A percentile compares a stretch with the other conserved stretches of the same genome.
Conservation (phyloP, 2,888 invertebrate species). For the Timandra comae region DNA sequence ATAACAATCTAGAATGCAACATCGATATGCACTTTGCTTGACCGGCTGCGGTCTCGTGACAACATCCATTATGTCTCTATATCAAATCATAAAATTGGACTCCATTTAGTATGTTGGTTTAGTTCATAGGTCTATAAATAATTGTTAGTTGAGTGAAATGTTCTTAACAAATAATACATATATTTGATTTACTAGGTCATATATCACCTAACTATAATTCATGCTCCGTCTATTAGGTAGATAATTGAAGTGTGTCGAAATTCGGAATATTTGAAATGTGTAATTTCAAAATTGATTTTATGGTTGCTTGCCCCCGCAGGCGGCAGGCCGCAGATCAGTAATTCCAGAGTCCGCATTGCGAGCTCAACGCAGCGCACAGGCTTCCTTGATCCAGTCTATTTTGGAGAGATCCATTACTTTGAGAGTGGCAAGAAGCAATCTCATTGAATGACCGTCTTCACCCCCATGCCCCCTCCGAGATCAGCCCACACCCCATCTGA, state of each 20-base stretch:
- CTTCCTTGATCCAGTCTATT: slow-evolving; percentile 74
- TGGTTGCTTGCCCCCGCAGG: slow-evolving; percentile 20
- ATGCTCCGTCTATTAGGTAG: not conserved
- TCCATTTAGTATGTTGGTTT: no score
- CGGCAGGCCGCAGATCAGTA: slow-evolving; percentile 18
- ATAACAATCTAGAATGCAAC: slow-evolving; percentile 29
- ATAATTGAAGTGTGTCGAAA: not conserved
- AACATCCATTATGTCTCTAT: slow-evolving; percentile 19
- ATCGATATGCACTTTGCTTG: slow-evolving; percentile 41
- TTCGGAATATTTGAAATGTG: not conserved
- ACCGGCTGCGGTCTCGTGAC: slow-evolving; percentile 30
- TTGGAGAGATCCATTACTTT: slow-evolving; percentile 75
- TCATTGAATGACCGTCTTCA: slow-evolving; percentile 76
- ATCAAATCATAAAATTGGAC: not conserved
- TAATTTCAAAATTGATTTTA: slow-evolving; percentile 9
- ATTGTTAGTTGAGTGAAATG: no score
- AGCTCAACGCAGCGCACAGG: slow-evolving; percentile 55
- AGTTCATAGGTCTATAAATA: no score
- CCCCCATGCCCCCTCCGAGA: slow-evolving; percentile 37
- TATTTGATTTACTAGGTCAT: no score
- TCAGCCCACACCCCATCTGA: slow-evolving; percentile 46
- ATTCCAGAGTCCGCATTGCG: slow-evolving; percentile 24
- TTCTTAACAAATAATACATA: no score
- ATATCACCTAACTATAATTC: not conserved
- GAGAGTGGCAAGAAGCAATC: slow-evolving; percentile 77